phyloP scores from a whole-genome alignment of 2,797 vertebrate species.

The Protosalanx chinensis region DNA sequence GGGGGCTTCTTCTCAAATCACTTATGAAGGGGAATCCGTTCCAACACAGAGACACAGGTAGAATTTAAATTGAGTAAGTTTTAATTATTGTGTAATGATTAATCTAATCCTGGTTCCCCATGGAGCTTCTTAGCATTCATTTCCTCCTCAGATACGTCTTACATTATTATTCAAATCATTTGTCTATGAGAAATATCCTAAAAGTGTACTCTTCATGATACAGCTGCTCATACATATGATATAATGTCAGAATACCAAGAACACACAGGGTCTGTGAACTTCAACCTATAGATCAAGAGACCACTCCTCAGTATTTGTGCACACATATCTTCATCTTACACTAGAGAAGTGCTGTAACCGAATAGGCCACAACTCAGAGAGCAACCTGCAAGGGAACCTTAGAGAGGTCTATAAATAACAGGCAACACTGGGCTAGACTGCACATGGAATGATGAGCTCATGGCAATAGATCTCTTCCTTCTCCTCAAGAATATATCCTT shows the following conservation, averaged over 20 bases:
- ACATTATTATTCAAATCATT: neutral
- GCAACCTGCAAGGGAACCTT: slow-evolving; percentile 67
- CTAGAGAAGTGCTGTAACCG: slow-evolving; percentile 64
- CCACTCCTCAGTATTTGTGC: slow-evolving; percentile 24
- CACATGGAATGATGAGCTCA: slow-evolving; percentile 72
- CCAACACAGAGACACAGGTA: slow-evolving; percentile 41
- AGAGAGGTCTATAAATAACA: slow-evolving; percentile 75
- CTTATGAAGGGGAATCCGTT: slow-evolving; percentile 46
- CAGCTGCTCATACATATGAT: neutral
- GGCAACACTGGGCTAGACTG: slow-evolving; percentile 61
- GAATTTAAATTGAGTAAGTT: slow-evolving; percentile 36
- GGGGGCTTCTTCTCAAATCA: slow-evolving; percentile 33
- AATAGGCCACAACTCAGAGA: slow-evolving; percentile 60
- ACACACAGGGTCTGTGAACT: neutral
- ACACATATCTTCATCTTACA: slow-evolving; percentile 60
- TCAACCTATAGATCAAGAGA: slow-evolving; percentile 13
- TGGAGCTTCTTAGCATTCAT: neutral
- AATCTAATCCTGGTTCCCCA: slow-evolving; percentile 12
- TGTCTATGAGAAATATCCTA: neutral
- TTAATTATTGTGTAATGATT: slow-evolving; percentile 30
- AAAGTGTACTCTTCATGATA: neutral
- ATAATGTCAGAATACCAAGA: neutral
- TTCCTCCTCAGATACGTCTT: neutral
- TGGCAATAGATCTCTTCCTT: slow-evolving; percentile 53
- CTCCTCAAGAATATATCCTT: slow-evolving; percentile 61